These are phyloP conservation scores for Trichogramma evanescens DNA, from an alignment of 2,888 invertebrate species.

Conservation along the genomic window DNA sequence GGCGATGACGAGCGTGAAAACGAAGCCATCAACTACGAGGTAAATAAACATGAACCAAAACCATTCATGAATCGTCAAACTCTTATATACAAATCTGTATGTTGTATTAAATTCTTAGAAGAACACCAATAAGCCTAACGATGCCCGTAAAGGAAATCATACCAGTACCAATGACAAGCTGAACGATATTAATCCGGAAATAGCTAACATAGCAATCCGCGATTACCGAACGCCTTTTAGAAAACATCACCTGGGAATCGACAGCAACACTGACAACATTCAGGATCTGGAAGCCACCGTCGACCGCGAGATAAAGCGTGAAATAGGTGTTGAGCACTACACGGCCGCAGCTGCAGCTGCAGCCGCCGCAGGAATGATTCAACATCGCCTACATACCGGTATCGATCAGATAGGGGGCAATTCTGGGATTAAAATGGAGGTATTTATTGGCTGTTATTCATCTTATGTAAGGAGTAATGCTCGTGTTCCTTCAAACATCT, in stretches of 20 bases:
- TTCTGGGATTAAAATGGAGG: conserved; percentile 38
- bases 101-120: background rate
- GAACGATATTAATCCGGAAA: conserved; percentile 15
- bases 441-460: conserved; percentile 14
- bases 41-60: conserved; percentile 9
- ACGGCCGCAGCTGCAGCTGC: conserved; percentile 26
- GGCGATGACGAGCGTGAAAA: conserved; percentile 23
- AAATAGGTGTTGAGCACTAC: conserved; percentile 38
- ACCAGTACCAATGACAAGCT: conserved; percentile 14
- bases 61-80: background rate
- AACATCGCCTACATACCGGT: conserved; percentile 35
- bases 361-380: conserved; percentile 33
- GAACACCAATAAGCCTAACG: background rate
- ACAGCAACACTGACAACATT: conserved; percentile 37
- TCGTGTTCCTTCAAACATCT: background rate
- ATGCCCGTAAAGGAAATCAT: background rate
- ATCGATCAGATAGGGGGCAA: conserved; percentile 37
- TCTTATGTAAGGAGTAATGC: background rate
- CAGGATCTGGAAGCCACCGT: conserved; percentile 35
- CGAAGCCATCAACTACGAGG: conserved; percentile 24
- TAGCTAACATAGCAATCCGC: conserved; percentile 17
- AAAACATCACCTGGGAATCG: conserved; percentile 20
- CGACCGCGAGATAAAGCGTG: conserved; percentile 39
- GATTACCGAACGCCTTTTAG: conserved; percentile 19
- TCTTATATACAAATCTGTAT: background rate